Conservation (phyloP, 1,140 invertebrate species). For the Drosophila willistoni region DNA sequence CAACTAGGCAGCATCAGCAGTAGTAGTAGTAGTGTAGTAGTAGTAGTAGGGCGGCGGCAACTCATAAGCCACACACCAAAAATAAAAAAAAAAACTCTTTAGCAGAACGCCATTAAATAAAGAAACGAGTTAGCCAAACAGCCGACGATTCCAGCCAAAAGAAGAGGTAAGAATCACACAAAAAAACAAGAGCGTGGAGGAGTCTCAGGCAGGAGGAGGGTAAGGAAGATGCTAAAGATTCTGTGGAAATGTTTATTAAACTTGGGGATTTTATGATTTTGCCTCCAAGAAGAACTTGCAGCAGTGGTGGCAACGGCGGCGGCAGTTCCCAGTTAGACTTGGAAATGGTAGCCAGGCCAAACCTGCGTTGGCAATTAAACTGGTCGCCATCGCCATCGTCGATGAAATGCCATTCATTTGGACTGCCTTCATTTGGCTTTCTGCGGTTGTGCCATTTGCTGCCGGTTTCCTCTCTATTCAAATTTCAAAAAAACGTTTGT, state of each 20-base stretch:
- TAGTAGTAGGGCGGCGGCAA: constrained; percentile 28
- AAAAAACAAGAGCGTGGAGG: neutral
- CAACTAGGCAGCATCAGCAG: neutral
- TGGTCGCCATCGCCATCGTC: constrained; percentile 58
- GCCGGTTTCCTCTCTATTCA: constrained; percentile 64
- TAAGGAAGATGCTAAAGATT: constrained; percentile 73
- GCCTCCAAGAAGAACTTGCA: constrained; percentile 54
- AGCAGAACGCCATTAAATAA: constrained; percentile 71
- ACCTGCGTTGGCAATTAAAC: constrained; percentile 78
- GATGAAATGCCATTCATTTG: constrained; percentile 66
- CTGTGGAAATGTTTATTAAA: constrained; percentile 81
- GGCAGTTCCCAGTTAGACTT: constrained; percentile 19
- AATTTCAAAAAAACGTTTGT: constrained; percentile 51
- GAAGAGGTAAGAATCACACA: too few species aligned
- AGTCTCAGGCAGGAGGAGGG: neutral
- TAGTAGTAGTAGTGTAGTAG: neutral
- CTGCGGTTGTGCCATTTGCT: neutral
- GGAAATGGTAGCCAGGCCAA: constrained; percentile 9
- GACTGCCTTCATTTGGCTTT: constrained; percentile 34
- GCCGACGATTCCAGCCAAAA: constrained; percentile 15
- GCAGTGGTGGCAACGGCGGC: constrained; percentile 28
- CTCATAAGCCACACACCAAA: constrained; percentile 36
- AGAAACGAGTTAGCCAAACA: constrained; percentile 55
- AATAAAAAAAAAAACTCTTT: constrained; percentile 37
- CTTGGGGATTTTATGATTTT: constrained; percentile 78